Evolutionary conservation across 2,888 invertebrate genomes (phyloP).

Genomic region (Crepidodera aurea): DNA sequence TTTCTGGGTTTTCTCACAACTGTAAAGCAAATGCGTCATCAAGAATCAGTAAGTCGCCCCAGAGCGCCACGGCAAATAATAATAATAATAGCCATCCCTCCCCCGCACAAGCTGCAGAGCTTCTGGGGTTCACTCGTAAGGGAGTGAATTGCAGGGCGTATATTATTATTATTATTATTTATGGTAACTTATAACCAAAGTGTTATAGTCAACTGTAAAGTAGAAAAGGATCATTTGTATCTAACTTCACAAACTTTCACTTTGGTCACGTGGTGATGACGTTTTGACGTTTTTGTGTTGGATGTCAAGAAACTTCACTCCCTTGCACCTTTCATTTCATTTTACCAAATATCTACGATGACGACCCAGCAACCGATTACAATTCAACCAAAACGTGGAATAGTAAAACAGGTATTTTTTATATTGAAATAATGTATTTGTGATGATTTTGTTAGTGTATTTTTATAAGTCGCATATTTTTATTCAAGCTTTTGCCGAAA

Average conservation of each 20-base stretch:
- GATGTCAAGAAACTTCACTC: slow-evolving; percentile 34
- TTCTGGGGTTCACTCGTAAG: too few relatives aligned
- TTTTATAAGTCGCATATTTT: not conserved
- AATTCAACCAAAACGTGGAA: slow-evolving; percentile 64
- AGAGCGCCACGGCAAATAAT: too few relatives aligned
- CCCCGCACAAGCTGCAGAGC: too few relatives aligned
- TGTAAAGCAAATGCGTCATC: too few relatives aligned
- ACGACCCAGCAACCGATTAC: slow-evolving; percentile 43
- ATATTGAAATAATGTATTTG: not conserved
- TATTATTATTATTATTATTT: too few relatives aligned
- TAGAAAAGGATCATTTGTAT: too few relatives aligned
- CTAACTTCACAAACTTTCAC: slow-evolving; percentile 17
- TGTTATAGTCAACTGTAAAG: too few relatives aligned
- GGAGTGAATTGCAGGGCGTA: too few relatives aligned
- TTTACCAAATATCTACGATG: slow-evolving; percentile 36
- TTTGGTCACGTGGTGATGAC: slow-evolving; percentile 39
- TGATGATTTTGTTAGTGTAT: not conserved
- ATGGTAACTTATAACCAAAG: too few relatives aligned
- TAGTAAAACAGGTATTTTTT: slow-evolving; percentile 68
- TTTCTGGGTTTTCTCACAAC: too few relatives aligned
- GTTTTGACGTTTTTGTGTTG: slow-evolving; percentile 33
- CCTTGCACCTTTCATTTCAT: slow-evolving; percentile 27
- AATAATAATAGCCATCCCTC: too few relatives aligned
- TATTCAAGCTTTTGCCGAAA: slow-evolving; percentile 4
- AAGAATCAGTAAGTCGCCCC: too few relatives aligned